Conservation (phyloP, 2,113 vertebrate genomes). For the Furnarius figulus region DNA sequence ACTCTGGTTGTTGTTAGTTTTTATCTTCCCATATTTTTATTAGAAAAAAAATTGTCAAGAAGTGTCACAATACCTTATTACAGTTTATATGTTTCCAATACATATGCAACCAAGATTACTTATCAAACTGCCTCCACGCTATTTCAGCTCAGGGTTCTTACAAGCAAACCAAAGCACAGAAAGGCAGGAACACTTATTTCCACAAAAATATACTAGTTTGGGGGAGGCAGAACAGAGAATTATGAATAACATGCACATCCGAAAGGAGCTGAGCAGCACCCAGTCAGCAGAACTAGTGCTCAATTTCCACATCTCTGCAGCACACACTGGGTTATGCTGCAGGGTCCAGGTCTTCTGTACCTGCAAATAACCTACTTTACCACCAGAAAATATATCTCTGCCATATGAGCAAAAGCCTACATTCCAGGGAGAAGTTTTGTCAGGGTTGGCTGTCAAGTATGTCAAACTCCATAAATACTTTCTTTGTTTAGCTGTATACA, state of each 20-base stretch:
- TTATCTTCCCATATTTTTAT: background rate
- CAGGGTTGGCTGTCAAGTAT: background rate
- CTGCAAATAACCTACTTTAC: background rate
- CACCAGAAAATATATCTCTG: background rate
- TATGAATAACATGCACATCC: rapidly evolving
- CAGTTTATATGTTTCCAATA: background rate
- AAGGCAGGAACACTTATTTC: background rate
- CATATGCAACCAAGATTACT: background rate
- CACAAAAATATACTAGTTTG: rapidly evolving
- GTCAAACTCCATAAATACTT: background rate
- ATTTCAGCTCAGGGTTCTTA: background rate
- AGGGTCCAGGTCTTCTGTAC: background rate
- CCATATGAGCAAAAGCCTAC: background rate
- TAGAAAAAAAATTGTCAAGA: background rate
- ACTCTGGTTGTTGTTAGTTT: background rate
- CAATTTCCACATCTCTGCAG: background rate
- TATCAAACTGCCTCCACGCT: background rate
- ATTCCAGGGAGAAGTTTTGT: background rate
- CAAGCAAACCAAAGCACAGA: background rate
- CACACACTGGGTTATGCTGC: background rate
- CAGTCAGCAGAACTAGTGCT: background rate
- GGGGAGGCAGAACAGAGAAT: background rate
- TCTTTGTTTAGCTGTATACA: background rate
- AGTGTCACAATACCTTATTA: background rate
- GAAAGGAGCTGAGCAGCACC: background rate